These are phyloP conservation scores for Oligia latruncula DNA, from an alignment of 2,888 invertebrate species.

Conservation along the genomic window DNA sequence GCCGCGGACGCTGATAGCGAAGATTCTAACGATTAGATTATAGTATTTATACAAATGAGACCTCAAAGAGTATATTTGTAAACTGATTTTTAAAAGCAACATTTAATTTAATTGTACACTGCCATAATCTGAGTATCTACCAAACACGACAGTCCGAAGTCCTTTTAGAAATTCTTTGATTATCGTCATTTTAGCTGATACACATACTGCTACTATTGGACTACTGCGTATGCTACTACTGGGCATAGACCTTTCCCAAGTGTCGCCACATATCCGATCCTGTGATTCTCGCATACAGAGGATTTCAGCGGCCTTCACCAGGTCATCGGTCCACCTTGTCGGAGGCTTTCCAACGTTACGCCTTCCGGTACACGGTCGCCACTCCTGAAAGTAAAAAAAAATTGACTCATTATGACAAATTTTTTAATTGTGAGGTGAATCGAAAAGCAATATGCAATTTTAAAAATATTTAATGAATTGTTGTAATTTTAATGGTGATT, in stretches of 20 bases:
- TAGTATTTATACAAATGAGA: conserved; percentile 3
- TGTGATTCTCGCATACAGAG: not conserved
- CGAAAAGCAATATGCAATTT: not conserved
- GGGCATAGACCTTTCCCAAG: not conserved
- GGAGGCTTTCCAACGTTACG: not conserved
- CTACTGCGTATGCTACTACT: not conserved
- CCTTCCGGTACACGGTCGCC: not conserved
- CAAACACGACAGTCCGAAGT: not conserved
- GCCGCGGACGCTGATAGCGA: conserved; percentile 73
- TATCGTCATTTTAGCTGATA: not conserved
- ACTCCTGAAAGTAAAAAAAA: not conserved
- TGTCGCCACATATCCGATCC: not conserved
- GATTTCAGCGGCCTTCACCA: not conserved
- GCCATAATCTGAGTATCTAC: conserved; percentile 22
- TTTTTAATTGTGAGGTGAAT: not conserved
- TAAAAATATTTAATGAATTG: not conserved
- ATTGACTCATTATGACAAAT: not conserved
- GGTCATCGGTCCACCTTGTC: not conserved
- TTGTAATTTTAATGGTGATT: conserved; percentile 8
- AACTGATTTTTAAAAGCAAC: conserved; percentile 18
- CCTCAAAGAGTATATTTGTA: conserved; percentile 4
- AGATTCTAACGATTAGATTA: conserved; percentile 68
- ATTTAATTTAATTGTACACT: conserved; percentile 41
- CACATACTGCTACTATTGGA: no score
- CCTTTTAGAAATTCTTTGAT: not conserved